phyloP scores from a whole-genome alignment of 2,113 vertebrate genomes.

The Hippopotamus amphibius region DNA sequence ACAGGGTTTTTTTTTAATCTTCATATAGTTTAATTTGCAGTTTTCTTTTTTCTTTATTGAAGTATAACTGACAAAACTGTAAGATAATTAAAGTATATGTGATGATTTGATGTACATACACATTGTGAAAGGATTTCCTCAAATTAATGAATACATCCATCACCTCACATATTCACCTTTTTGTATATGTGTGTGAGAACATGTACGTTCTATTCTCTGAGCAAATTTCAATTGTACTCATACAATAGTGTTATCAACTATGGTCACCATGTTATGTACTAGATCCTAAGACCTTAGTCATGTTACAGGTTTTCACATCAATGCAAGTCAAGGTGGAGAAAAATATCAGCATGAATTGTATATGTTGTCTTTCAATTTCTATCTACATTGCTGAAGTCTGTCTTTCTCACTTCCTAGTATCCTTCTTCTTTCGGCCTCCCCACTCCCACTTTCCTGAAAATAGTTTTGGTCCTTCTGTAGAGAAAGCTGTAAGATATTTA shows the following conservation, averaged over 20 bases:
- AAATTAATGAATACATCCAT: background rate
- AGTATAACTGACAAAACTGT: background rate
- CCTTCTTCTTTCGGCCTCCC: background rate
- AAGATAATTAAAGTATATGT: background rate
- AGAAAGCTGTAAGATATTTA: constrained; percentile 49
- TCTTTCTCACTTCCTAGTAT: background rate
- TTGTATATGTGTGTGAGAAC: background rate
- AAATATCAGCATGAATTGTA: background rate
- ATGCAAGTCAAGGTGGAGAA: background rate
- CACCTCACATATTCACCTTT: background rate
- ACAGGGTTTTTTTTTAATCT: background rate
- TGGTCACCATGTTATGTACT: background rate
- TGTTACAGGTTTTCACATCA: background rate
- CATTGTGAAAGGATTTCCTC: background rate
- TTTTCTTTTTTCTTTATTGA: background rate
- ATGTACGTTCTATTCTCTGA: background rate
- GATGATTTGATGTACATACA: background rate
- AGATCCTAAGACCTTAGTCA: background rate
- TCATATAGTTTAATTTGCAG: background rate
- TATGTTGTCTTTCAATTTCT: constrained; percentile 10
- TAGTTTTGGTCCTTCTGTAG: background rate
- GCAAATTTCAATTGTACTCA: background rate
- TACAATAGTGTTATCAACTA: background rate
- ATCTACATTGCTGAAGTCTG: background rate
- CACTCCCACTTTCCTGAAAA: background rate